Base-by-base conservation (phyloP, 1,140 invertebrate species). In the Pristionchus pacificus region DNA sequence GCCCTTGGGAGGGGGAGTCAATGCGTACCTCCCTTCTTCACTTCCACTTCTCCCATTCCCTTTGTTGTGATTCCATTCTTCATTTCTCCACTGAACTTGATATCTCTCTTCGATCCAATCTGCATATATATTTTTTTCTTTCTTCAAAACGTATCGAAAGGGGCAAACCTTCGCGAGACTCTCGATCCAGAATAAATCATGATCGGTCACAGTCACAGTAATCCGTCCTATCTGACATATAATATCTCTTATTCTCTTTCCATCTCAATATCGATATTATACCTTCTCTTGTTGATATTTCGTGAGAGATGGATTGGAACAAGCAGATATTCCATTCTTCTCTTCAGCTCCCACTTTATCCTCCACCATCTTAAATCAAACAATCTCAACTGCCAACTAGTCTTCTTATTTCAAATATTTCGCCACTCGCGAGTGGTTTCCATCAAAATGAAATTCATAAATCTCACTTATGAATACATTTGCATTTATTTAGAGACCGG, bases 41-140 rank as follows among this genome's bases (percentile, higher is more conserved):
- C 25, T 57, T 24, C 24, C 24, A 57, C 55, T 24, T 19, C 19
- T 57, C 19, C 70, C 19, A 33, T 71, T 30, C 65, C 58, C 1
- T 15, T 10, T 1, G 29, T 59, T 14, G 27, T 59, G 3, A 49
- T 10, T 19, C 57, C 19, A 49, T 68, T 72, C 14, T 62, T 61
- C 3, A 71, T 64, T 27, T 58, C 58, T 72, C 71, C 71, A 1
- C 19, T 29, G 25, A 73, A 55, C 1, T 32, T 19, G 14, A 73
- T 66, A 24, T 30, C 60, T 49, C 71, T 59, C 6, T 64, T 68
- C 15, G 19, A 60, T 13, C 65, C 71, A 19, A 72, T 30, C 29
- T 33, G 25, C 1, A 65, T 28, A 0, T n/a, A 72, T 27, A 30
- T 65, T 60, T 14, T 32, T 28, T n/a, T 63, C 65, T 66, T 66